These are phyloP conservation scores for Hyaena hyaena DNA, from an alignment of 2,113 vertebrate species.

Conservation along the genomic window DNA sequence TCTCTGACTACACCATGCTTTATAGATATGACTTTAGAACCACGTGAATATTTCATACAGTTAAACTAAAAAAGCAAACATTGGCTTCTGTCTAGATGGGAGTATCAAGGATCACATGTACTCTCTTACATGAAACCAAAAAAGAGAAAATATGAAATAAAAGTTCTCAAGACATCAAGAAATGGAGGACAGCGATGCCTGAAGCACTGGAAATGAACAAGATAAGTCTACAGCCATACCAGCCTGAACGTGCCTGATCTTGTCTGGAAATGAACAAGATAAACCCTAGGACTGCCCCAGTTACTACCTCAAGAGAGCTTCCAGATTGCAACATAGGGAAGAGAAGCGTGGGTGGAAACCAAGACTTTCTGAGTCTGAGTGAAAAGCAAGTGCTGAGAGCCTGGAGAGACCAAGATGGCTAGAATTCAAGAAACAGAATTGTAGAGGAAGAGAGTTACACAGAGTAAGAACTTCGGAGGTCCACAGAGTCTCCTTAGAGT, in stretches of 20 bases:
- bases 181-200: background rate
- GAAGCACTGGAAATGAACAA: background rate
- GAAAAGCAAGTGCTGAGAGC: background rate
- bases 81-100: background rate
- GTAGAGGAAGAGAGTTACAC: background rate
- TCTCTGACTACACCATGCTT: slow-evolving; percentile 14
- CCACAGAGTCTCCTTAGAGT: background rate
- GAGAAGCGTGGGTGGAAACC: background rate
- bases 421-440: background rate
- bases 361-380: background rate
- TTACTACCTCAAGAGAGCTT: background rate
- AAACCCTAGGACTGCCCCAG: background rate
- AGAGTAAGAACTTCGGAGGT: background rate
- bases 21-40: background rate
- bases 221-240: too few relatives aligned
- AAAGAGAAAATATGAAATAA: background rate
- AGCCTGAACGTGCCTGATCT: too few relatives aligned
- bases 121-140: background rate
- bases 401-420: background rate
- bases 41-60: background rate
- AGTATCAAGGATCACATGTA: background rate
- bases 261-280: background rate
- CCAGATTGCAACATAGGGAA: background rate
- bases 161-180: background rate
- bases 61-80: slow-evolving; percentile 25